phyloP scores from a whole-genome alignment of 1,140 invertebrate species.

The Calliopsis andreniformis region DNA sequence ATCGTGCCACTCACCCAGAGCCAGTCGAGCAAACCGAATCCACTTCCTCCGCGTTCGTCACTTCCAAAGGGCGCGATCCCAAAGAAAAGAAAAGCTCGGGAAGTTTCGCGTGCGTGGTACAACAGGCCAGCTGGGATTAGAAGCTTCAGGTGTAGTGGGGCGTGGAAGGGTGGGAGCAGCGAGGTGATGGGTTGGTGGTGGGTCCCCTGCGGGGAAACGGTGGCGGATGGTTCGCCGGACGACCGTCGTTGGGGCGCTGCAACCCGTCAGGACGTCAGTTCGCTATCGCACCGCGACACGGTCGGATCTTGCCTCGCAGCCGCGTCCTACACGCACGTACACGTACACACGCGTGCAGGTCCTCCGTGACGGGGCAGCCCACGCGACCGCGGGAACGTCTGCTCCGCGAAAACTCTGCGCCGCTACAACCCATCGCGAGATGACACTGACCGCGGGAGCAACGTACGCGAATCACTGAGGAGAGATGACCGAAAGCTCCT shows the following conservation, averaged over 20 bases:
- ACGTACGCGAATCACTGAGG: no score
- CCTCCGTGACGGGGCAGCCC: not conserved
- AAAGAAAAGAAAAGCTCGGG: slow-evolving; percentile 9
- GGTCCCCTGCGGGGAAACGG: slow-evolving; percentile 51
- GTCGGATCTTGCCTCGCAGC: slow-evolving; percentile 49
- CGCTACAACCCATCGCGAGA: not conserved
- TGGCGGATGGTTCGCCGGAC: slow-evolving; percentile 67
- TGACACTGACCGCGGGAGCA: not conserved
- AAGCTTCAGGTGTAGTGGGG: slow-evolving; percentile 41
- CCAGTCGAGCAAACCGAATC: no score
- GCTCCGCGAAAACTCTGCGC: not conserved
- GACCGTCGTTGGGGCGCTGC: slow-evolving; percentile 73
- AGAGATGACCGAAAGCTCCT: not conserved
- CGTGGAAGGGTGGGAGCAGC: not conserved
- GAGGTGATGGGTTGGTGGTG: slow-evolving; percentile 47
- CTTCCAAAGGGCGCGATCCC: not conserved
- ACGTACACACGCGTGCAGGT: slow-evolving; percentile 26
- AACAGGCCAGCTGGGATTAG: slow-evolving; percentile 22
- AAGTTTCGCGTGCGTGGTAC: slow-evolving; percentile 15
- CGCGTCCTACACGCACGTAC: slow-evolving; percentile 5
- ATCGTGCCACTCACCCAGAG: no score
- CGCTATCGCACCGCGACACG: slow-evolving; percentile 72
- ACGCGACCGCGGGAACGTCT: not conserved
- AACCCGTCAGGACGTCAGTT: slow-evolving; percentile 71
- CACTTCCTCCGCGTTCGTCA: not conserved